Conservation (phyloP, 2,888 invertebrate genomes). For the Argyra leucocephala region DNA sequence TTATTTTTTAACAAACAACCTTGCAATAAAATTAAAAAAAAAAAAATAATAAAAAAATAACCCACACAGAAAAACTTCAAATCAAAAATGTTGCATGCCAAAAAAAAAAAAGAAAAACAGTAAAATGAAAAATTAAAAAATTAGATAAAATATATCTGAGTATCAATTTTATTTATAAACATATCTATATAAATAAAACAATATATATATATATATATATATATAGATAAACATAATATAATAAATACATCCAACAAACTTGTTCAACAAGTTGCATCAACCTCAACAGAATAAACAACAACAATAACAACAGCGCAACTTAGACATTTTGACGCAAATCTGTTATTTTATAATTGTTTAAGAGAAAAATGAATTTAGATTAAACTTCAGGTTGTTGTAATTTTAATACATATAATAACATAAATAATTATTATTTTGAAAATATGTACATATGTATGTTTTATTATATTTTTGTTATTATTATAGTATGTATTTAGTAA, state of each 20-base stretch:
- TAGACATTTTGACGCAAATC: no score
- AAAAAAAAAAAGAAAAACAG: not conserved
- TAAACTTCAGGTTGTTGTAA: no score
- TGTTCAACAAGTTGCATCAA: constrained; percentile 6
- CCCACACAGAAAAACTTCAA: not conserved
- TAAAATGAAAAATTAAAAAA: not conserved
- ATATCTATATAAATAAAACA: not conserved
- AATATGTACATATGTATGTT: no score
- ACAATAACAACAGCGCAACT: no score
- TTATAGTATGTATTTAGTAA: no score
- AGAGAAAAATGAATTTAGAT: no score
- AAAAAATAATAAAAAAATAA: not conserved
- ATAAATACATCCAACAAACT: not conserved
- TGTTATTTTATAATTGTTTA: no score
- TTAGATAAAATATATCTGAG: not conserved
- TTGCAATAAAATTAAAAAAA: not conserved
- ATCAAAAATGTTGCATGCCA: not conserved
- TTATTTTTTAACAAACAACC: not conserved
- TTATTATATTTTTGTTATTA: no score
- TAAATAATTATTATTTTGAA: no score
- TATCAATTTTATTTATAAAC: not conserved
- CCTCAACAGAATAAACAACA: not conserved
- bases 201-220: not conserved
- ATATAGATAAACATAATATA: not conserved
- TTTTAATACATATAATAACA: no score